Evolutionary conservation across 1,140 invertebrate genomes (phyloP), one percentile per base, ranked within the genome.

Genomic region (Polyergus mexicanus): DNA sequence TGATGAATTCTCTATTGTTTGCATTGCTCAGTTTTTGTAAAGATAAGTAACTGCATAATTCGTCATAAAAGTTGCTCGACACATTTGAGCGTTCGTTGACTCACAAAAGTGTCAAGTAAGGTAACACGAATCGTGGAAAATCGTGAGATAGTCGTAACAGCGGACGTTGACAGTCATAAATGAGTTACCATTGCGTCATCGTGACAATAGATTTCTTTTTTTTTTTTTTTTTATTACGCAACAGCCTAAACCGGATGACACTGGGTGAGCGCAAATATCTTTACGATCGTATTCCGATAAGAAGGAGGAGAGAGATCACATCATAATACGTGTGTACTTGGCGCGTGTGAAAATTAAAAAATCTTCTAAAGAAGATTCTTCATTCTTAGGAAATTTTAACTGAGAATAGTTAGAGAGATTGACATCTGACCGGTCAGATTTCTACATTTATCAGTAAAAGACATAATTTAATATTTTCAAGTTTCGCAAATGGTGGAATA

Each of bases 31-130:
- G 51, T 60, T 78, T 80, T 63, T 62, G 75, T 63, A 13, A 68
- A 85, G 75, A 84, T 84, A 84, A 84, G 58, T 47, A 66, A 62
- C 58, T 38, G 38, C 56, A 66, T 87, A 87, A 85, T 80, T 85
- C 72, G 81, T 47, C 66, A 54, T 69, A 68, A 76, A 84, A 87
- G 56, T 58, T 51, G 68, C 44, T 44, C 47, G 47, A 38, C 25
- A 35, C 35, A 66, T 38, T 80, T 28, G 51, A 68, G 19, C 65
- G 77, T 84, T 83, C 87, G 38, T 68, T 56, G 85, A 47, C 54
- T 13, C 19, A 56, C 51, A 58, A 78, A 65, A 69, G 44, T 56
- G 54, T 22, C 74, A 60, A 74, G 28, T 51, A n/a, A 47, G 69
- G 62, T 72, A 75, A 63, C 87, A 69, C 38, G 22, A 38, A 62